A percentile compares a stretch with the other conserved stretches of the same genome.
Conservation (phyloP, 2,113 vertebrate genomes). For the Hemibagrus wyckioides region DNA sequence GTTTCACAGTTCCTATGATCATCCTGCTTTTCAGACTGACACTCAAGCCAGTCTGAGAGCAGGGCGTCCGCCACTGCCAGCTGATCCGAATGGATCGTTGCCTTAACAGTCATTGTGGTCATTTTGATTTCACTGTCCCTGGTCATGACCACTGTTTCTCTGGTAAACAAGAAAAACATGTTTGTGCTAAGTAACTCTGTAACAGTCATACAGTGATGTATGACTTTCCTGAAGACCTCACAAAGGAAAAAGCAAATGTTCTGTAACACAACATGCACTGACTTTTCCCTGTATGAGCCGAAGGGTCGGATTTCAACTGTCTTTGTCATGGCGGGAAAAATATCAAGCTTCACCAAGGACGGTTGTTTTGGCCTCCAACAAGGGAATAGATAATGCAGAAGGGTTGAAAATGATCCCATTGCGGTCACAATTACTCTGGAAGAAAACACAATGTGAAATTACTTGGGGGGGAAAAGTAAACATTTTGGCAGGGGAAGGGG, state of each 20-base stretch:
- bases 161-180: constrained; percentile 26
- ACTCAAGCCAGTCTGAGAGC: constrained; percentile 39
- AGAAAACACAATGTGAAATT: not conserved
- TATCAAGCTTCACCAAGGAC: constrained; percentile 4
- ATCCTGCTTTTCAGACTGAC: constrained; percentile 34
- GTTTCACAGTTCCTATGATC: not conserved
- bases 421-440: not conserved
- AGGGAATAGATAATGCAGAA: not conserved
- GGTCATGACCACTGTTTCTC: constrained; percentile 28
- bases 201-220: constrained; percentile 1
- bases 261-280: not conserved
- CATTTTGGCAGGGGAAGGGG: too few species aligned
- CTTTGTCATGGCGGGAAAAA: not conserved
- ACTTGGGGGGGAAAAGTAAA: too few species aligned
- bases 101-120: not conserved
- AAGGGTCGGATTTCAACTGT: not conserved
- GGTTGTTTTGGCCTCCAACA: not conserved
- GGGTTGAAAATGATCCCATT: not conserved
- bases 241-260: constrained; percentile 16
- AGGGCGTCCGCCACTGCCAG: not conserved
- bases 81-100: not conserved
- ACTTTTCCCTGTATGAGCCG: not conserved
- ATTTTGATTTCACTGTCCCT: too few species aligned
- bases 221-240: not conserved
- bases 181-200: constrained; percentile 20